Conservation (phyloP, 2,113 vertebrate genomes). For the Thermophis baileyi region DNA sequence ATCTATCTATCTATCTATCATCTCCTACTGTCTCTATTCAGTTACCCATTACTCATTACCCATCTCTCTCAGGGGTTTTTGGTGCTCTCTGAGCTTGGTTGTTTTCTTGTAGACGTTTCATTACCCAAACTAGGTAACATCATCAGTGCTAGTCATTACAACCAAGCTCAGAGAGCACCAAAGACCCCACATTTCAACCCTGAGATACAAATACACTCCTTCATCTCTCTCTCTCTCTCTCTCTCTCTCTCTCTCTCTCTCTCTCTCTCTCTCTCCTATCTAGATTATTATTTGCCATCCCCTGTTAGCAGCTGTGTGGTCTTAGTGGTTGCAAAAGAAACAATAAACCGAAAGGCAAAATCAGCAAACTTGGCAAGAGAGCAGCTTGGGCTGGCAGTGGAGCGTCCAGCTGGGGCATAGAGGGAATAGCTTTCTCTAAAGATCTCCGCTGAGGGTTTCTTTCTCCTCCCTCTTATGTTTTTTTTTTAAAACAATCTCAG, state of each 20-base stretch:
- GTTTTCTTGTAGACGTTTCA: neutral
- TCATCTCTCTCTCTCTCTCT: neutral
- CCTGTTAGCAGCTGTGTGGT: slow-evolving; percentile 61
- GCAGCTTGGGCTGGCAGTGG: slow-evolving; percentile 81
- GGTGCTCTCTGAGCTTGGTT: neutral
- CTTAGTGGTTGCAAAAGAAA: slow-evolving; percentile 64
- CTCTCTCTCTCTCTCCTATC: neutral
- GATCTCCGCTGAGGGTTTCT: slow-evolving; percentile 52
- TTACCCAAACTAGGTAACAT: neutral
- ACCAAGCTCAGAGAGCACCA: neutral
- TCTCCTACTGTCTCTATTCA: neutral
- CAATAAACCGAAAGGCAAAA: slow-evolving; percentile 75
- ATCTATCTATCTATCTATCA: neutral
- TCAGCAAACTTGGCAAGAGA: slow-evolving; percentile 75
- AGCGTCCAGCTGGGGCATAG: slow-evolving; percentile 83
- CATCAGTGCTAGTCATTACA: neutral
- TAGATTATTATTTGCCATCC: slow-evolving; percentile 1
- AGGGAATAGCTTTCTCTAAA: slow-evolving; percentile 63
- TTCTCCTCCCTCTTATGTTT: neutral
- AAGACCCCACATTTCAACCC: neutral
- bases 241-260: neutral
- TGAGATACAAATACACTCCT: neutral
- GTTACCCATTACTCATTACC: neutral
- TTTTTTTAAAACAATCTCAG: slow-evolving; percentile 44
- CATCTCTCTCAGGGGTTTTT: neutral